Evolutionary conservation across 2,888 invertebrate species (phyloP).

Genomic region (Megaustenia siamemsis): DNA sequence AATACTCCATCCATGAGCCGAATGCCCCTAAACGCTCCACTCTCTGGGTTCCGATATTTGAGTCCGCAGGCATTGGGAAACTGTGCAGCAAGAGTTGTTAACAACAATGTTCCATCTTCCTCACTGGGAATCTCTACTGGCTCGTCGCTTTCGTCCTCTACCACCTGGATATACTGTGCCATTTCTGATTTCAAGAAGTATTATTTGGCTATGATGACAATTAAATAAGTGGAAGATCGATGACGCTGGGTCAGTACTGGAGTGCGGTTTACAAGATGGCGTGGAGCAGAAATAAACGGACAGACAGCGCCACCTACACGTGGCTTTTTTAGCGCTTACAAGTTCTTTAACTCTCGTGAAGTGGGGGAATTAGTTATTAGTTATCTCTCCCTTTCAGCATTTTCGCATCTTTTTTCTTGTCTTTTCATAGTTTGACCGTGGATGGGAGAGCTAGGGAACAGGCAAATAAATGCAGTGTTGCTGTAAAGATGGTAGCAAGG

Average conservation of each 20-base stretch:
- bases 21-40: conserved; percentile 77
- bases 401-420: too few relatives aligned
- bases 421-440: too few relatives aligned
- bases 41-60: conserved; percentile 95
- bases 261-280: conserved; percentile 41
- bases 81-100: conserved; percentile 96
- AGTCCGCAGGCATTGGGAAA: conserved; percentile 98
- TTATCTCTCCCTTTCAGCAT: too few relatives aligned
- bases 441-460: too few relatives aligned
- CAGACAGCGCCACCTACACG: conserved; percentile 33
- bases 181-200: conserved; percentile 64
- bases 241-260: background rate
- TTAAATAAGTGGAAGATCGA: background rate
- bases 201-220: background rate
- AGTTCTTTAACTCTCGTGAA: too few relatives aligned
- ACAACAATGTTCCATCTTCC: conserved; percentile 92
- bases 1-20: conserved; percentile 93
- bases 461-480: too few relatives aligned
- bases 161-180: conserved; percentile 89
- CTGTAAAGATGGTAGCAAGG: too few relatives aligned
- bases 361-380: too few relatives aligned
- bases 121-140: conserved; percentile 97
- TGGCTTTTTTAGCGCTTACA: too few relatives aligned
- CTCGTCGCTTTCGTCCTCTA: conserved; percentile 94
- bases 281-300: background rate